phyloP scores from a whole-genome alignment of 2,888 invertebrate genomes.

The Cephus spinipes region DNA sequence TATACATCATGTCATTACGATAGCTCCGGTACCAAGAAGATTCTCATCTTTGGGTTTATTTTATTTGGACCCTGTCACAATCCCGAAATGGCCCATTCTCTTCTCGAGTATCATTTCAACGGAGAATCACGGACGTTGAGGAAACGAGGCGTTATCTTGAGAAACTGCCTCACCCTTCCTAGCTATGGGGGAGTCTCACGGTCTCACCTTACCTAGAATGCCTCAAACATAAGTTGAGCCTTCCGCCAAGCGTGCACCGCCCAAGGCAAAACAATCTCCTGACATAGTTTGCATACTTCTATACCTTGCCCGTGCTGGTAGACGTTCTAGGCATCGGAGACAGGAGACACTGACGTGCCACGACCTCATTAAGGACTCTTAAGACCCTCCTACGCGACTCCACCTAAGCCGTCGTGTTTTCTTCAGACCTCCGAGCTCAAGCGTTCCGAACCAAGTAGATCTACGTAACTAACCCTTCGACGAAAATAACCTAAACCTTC shows the following conservation, averaged over 20 bases:
- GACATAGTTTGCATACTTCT: constrained; percentile 48
- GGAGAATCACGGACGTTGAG: constrained; percentile 14
- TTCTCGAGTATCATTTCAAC: constrained; percentile 5
- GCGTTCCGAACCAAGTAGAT: not conserved
- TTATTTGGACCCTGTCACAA: constrained; percentile 8
- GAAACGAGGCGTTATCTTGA: constrained; percentile 21
- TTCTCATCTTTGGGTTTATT: constrained; percentile 1
- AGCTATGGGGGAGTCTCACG: constrained; percentile 12
- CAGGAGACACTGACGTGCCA: constrained; percentile 34
- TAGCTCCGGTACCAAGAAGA: not conserved
- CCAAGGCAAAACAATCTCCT: constrained; percentile 14
- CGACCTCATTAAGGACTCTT: constrained; percentile 42
- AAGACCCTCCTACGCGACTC: constrained; percentile 21
- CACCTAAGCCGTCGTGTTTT: not conserved
- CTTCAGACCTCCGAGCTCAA: not conserved
- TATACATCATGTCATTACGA: not conserved
- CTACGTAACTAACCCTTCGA: not conserved
- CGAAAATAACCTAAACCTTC: not conserved
- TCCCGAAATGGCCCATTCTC: constrained; percentile 7
- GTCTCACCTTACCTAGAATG: constrained; percentile 6
- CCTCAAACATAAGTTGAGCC: not conserved
- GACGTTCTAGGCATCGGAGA: constrained; percentile 31
- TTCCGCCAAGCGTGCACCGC: not conserved
- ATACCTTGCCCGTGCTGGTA: constrained; percentile 23
- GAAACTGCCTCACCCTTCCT: constrained; percentile 9